Base-by-base conservation (phyloP, 2,888 invertebrate genomes). In the Biston stratarius region DNA sequence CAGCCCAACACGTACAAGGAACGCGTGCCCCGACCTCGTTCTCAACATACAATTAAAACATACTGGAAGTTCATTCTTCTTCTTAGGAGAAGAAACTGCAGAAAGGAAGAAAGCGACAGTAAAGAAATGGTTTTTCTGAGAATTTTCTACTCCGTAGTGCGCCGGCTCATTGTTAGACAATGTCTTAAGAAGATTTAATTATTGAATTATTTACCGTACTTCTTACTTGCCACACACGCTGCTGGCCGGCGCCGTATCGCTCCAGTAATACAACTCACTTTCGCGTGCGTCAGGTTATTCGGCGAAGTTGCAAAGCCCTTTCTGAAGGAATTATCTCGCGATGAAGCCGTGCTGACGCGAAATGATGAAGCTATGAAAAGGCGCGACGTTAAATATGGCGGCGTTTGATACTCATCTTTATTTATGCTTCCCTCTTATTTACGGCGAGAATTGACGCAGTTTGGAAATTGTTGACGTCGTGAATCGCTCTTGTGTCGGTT, bases 111-210 rank as follows among this genome's bases (percentile, higher is more conserved):
- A 3, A 24, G 3, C 24, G 3, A 24, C 1, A 24, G 24, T 2
- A 24, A 24, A 24, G 24, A 24, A 24, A 3, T 24, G 24, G 8
- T 14, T 10, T 38, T 15, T 53, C 0, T 53, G 1, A 5, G 0
- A 12, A 42, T 33, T 33, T 24, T 12, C 55, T 55, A 24, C 24
- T 42, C 55, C 3, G 24, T 12, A 2, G 14, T 34, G n/a, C n/a
- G 55, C 24, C 42, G 74, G 74, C 74, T 77, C 72, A 81, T 83
- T 85, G 83, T 83, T 70, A 74, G 75, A 82, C 72, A 74, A 68
- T 71, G 78, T 72, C 73, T 73, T 64, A 70, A 73, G 75, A 79
- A 76, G 83, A 86, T 88, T 85, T 86, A 83, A 88, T 88, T 86
- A 86, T 84, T 76, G 81, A 80, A 87, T 88, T 83, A 87, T 81